Evolutionary conservation across 2,888 invertebrate species (phyloP), one percentile per base, ranked within the genome.

Genomic region (Lysandra coridon): DNA sequence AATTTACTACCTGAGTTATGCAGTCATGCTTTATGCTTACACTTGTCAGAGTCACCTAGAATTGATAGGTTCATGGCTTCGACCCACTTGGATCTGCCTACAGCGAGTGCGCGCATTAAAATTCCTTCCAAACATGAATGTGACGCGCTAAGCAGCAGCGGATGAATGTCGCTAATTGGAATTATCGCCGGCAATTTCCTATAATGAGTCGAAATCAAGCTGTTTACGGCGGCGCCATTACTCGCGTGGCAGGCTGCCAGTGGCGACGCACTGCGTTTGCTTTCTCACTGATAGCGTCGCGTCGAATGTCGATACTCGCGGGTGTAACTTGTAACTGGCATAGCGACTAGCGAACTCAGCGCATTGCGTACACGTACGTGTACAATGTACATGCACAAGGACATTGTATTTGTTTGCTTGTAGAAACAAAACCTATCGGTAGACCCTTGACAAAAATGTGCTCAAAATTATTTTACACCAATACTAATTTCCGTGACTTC

Each of bases 191-290:
- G 69, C 69, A 69, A 69, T 69, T 69, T 69, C 33, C 69, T 69
- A 33, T 33, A 69, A 14, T 69, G 14, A 62, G 62, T 7, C 23
- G n/a, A 7, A 7, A 62, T 64, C 64, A 7, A 30, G 12, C n/a
- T 69, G 64, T 30, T 12, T 69, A 69, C 30, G 23, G 23, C 62
- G 62, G 30, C 64, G 64, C 64, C 64, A 69, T 69, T 69, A 69
- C 64, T 30, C 64, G 64, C 69, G 44, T 44, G 75, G 75, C 75
- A 44, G 30, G 23, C 44, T 44, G 75, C 75, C 75, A 44, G 75
- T 44, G 75, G 44, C 75, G 75, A 75, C 75, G 49, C 75, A 75
- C 44, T 74, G 44, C 75, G 75, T 75, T 75, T 23, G 37, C 69
- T 69, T 69, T 37, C 33, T 33, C 69, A 69, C 69, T 33, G 69